A percentile compares a stretch with the other conserved stretches of the same genome.
Evolutionary conservation across 2,113 vertebrate species (phyloP).

Genomic region (Rhinolophus sinicus): DNA sequence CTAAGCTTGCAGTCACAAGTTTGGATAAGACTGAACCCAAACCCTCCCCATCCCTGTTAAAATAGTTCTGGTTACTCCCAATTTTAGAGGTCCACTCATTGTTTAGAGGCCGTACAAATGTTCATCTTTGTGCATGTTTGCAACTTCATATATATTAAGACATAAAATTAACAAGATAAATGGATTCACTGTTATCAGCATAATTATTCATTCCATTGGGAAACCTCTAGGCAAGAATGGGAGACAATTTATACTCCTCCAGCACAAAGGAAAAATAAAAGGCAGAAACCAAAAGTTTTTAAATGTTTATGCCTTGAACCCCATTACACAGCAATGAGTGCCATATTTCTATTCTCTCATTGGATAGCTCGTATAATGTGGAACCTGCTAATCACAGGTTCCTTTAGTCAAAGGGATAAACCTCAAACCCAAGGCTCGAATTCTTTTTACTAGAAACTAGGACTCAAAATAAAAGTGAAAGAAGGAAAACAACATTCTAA

Average conservation of each 20-base stretch:
- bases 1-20: neutral
- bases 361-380: neutral
- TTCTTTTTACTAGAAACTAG: neutral
- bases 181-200: neutral
- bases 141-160: neutral
- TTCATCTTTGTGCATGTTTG: slow-evolving; percentile 6
- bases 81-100: neutral
- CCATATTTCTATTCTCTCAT: neutral
- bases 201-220: neutral
- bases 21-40: neutral
- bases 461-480: neutral
- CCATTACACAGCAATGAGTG: neutral
- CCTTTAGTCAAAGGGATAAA: neutral
- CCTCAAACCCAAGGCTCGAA: neutral
- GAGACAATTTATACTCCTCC: neutral
- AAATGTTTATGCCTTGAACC: neutral
- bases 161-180: slow-evolving; percentile 18
- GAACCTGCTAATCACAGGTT: neutral
- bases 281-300: neutral
- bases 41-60: neutral
- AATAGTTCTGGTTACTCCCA: neutral
- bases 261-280: neutral
- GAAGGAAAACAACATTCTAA: neutral
- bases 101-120: neutral
- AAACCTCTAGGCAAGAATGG: neutral